Evolutionary conservation across 2,888 invertebrate genomes (phyloP), one percentile per base, ranked within the genome.

Genomic region (Listrodromus nycthemerus): DNA sequence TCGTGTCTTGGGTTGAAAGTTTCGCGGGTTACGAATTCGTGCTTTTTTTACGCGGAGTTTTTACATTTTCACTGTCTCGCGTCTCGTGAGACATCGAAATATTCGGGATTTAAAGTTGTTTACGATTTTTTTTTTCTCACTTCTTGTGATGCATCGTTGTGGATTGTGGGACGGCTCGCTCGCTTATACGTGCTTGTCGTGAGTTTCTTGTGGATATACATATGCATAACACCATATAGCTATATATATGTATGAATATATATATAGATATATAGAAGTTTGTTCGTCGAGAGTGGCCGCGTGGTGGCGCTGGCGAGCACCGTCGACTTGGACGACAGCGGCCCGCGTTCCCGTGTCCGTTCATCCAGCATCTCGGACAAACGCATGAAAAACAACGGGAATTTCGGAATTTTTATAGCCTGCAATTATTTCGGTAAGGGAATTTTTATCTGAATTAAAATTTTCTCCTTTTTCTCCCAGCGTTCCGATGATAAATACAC

Each of bases 261-360:
- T 4, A 33, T 33, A 33, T 33, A 33, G 7, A 33, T 0, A 33
- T 33, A 33, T 8, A 33, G 37, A 4, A 33, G 33, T 33, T 33
- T 33, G 33, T 71, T 52, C 55, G 37, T 10, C 78, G n/a, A 50
- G 37, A 37, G 58, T 61, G 73, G 85, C 74, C 83, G 86, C 81
- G 80, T 76, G 84, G 85, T 83, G 84, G 82, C 84, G 78, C 82
- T 80, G 82, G 37, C 77, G 83, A 45, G 4, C 73, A 61, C 5
- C 73, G 58, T 58, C 45, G 41, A 78, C 67, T 52, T 19, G 19
- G 8, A 41, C 41, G 24, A 21, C 19, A 37, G 19, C 61, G 45
- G 41, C 13, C 24, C 16, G n/a, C 37, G 24, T 3, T 74, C 55
- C 13, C 55, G 80, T 73, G 77, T 80, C 55, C 76, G 84, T 83